Percentiles rank a stretch among this genome's conserved stretches.
Conservation (phyloP, 2,888 invertebrate species). For the Dioctria linearis region DNA sequence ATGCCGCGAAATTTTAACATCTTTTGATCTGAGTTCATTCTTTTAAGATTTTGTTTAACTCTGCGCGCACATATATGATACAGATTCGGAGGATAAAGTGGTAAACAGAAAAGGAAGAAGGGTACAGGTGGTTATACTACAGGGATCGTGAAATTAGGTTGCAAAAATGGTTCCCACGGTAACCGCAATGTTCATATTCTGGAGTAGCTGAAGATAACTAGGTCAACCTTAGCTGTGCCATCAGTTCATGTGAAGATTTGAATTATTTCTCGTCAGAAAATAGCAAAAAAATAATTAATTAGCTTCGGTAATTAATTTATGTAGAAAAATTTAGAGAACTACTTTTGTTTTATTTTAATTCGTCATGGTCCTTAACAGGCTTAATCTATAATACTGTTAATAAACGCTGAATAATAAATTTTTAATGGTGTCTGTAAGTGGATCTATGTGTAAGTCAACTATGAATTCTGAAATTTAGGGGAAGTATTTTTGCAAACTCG, state of each 20-base stretch:
- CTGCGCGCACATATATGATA: not conserved
- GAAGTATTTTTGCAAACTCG: no score
- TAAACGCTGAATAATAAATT: no score
- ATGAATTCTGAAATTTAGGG: no score
- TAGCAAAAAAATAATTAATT: no score
- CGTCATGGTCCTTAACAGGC: no score
- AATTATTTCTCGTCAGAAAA: no score
- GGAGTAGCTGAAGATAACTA: not conserved
- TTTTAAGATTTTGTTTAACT: not conserved
- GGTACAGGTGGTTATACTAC: conserved; percentile 31
- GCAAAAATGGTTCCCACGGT: conserved; percentile 29
- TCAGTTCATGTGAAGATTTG: not conserved
- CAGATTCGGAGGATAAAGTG: not conserved
- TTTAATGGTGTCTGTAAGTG: no score
- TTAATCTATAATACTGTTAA: no score
- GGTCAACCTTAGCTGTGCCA: not conserved
- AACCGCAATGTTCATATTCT: not conserved
- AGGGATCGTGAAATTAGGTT: conserved; percentile 7
- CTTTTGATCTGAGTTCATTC: conserved; percentile 15
- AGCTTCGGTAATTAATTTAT: no score
- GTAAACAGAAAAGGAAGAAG: conserved; percentile 25
- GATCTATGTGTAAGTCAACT: no score
- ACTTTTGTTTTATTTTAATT: no score
- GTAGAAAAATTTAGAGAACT: no score
- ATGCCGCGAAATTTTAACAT: not conserved